Evolutionary conservation across 2,113 vertebrate genomes (phyloP).

Genomic region (Nettapus auritus): DNA sequence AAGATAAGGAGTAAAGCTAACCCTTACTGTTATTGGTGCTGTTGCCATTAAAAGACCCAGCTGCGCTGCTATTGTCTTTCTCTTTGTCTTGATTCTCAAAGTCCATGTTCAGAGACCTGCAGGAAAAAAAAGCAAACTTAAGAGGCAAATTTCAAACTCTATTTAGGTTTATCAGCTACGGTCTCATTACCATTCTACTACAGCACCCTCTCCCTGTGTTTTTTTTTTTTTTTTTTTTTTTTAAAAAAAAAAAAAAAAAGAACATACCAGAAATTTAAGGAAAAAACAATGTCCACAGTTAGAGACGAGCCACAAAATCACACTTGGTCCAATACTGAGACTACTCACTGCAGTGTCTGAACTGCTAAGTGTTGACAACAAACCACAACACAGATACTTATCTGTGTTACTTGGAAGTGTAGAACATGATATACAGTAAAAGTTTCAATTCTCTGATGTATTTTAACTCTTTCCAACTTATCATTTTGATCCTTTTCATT

Average conservation of each 20-base stretch:
- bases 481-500: neutral
- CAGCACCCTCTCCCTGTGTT: neutral
- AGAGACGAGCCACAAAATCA: neutral
- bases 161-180: neutral
- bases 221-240: no score
- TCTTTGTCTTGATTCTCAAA: slow-evolving; percentile 99
- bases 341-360: neutral
- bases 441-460: neutral
- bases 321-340: neutral
- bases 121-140: slow-evolving; percentile 12
- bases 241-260: neutral
- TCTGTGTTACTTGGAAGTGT: neutral
- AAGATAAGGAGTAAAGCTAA: slow-evolving; percentile 7
- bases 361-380: neutral
- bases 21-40: slow-evolving; percentile 96
- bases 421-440: neutral
- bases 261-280: neutral
- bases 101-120: slow-evolving; percentile 99
- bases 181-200: neutral
- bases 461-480: neutral
- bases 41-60: slow-evolving; percentile 89
- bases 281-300: neutral
- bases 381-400: neutral
- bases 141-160: neutral
- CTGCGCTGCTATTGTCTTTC: slow-evolving; percentile 87